Evolutionary conservation across 2,888 invertebrate genomes (phyloP).

Genomic region (Scaptomyza parva): DNA sequence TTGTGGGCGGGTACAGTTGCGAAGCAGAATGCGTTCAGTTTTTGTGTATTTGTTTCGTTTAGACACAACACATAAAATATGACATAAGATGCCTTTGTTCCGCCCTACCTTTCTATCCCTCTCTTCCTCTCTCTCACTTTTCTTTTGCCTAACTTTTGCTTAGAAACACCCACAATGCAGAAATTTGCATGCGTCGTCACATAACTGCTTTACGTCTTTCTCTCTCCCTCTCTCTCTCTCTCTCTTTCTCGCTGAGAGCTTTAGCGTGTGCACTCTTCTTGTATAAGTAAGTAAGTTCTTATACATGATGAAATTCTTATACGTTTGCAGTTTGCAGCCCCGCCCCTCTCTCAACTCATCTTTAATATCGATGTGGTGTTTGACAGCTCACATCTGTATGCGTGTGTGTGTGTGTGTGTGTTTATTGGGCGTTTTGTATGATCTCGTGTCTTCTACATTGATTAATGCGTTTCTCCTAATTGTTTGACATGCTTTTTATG

Average conservation of each 20-base stretch:
- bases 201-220: not conserved
- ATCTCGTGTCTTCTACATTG: constrained; percentile 37
- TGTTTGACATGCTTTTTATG: constrained; percentile 58
- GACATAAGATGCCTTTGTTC: constrained; percentile 24
- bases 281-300: too few relatives aligned
- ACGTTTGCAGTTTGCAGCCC: not conserved
- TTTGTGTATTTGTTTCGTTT: not conserved
- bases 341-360: constrained; percentile 6
- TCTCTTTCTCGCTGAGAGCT: not conserved
- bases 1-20: constrained; percentile 56
- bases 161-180: constrained; percentile 11
- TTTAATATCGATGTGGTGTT: not conserved
- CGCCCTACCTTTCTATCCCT: not conserved
- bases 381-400: constrained; percentile 38
- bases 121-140: not conserved
- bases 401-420: constrained; percentile 32
- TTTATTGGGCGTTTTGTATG: constrained; percentile 55
- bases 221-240: not conserved
- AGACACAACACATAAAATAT: constrained; percentile 3
- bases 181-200: constrained; percentile 21
- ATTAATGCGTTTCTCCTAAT: constrained; percentile 61
- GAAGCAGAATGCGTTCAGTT: constrained; percentile 59
- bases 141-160: not conserved
- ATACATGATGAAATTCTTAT: not conserved
- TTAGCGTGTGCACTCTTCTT: not conserved